Base-by-base conservation (phyloP, 1,140 invertebrate species). In the Charaxes varanes region DNA sequence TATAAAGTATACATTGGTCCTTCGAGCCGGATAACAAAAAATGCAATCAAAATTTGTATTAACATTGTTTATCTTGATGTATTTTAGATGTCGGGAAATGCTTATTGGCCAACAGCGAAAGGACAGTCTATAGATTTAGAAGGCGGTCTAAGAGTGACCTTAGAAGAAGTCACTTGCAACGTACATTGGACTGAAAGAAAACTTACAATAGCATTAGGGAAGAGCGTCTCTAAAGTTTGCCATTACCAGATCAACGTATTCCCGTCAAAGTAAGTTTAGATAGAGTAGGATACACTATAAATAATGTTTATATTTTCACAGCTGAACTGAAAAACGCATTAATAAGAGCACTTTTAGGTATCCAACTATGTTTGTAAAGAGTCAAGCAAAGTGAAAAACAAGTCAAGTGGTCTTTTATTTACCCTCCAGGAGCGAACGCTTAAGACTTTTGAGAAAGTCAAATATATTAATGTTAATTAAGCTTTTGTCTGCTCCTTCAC, bases 221-320 rank as follows among this genome's bases (percentile, higher is more conserved):
- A 69, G 81, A 88, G 35, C 84, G 89, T 58, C 76, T 86, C 88
- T 44, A 87, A 88, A 32, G 85, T 95, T 24, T 87, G 92, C 11
- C 93, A 94, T 83, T 87, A 94, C 54, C 93, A 97, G 67, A 96
- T 94, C 76, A 91, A 90, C 37, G 89, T 91, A 17, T 97, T 94
- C 90, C 93, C 94, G 28, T 89, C 91, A 41, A 92, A 90, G 88
- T 94, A 86, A 76, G 74, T 74, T n/a, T n/a, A n/a, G n/a, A n/a
- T n/a, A n/a, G n/a, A n/a, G n/a, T n/a, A n/a, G n/a, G n/a, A n/a
- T n/a, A n/a, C n/a, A n/a, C n/a, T n/a, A n/a, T n/a, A n/a, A n/a
- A n/a, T n/a, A n/a, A n/a, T n/a, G n/a, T n/a, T n/a, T n/a, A n/a
- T n/a, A n/a, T n/a, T n/a, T n/a, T n/a, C n/a, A n/a, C n/a, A n/a